phyloP scores from a whole-genome alignment of 2,797 vertebrate species.

The Acropternis orthonyx region DNA sequence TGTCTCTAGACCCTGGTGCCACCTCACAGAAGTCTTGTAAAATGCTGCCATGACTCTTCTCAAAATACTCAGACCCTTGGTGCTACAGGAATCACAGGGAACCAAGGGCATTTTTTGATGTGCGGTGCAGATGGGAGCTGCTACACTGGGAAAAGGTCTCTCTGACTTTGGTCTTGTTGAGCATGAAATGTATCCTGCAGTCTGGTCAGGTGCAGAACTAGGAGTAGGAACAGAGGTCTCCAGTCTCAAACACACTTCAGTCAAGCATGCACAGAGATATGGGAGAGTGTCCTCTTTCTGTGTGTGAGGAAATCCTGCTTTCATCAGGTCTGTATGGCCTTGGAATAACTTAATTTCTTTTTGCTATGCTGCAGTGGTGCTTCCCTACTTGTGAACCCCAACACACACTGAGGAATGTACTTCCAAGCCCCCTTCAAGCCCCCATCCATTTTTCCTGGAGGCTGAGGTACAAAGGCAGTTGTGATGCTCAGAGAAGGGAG shows the following conservation, averaged over 20 bases:
- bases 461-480: not conserved
- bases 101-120: not conserved
- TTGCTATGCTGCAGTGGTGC: not conserved
- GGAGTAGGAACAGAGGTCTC: not conserved
- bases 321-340: not conserved
- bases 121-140: not conserved
- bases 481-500: not conserved
- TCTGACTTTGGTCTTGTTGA: not conserved
- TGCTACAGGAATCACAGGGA: not conserved
- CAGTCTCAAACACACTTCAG: not conserved
- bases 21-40: not conserved
- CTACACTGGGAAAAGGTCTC: not conserved
- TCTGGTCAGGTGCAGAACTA: not conserved
- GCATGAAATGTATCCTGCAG: not conserved
- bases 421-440: not conserved
- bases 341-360: not conserved
- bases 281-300: not conserved
- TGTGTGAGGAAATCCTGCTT: not conserved
- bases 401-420: not conserved
- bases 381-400: not conserved
- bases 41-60: not conserved
- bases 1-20: not conserved
- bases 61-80: not conserved
- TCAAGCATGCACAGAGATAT: not conserved
- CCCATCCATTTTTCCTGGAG: not conserved